Evolutionary conservation across 2,888 invertebrate species (phyloP).

Genomic region (Plemyria rubiginata): DNA sequence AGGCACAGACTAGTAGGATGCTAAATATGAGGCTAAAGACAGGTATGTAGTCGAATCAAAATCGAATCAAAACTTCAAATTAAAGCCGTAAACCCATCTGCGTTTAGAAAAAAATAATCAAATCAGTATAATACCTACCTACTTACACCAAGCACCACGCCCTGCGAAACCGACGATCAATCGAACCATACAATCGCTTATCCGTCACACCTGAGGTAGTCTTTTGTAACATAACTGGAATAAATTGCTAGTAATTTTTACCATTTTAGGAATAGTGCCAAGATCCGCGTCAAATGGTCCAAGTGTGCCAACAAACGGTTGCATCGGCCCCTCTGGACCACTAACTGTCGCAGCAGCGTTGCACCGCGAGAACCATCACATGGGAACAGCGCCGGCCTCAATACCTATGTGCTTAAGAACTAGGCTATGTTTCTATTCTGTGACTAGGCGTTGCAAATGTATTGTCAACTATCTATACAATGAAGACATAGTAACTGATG

Average conservation of each 20-base stretch:
- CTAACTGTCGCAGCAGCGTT: slow-evolving; percentile 46
- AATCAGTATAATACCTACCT: no score
- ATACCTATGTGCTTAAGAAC: slow-evolving; percentile 40
- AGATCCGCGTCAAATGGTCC: slow-evolving; percentile 13
- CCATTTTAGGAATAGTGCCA: background rate
- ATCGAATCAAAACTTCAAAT: no score
- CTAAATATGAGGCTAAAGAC: no score
- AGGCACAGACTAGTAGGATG: no score
- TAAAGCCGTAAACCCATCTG: no score
- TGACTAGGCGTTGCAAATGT: background rate
- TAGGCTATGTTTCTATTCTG: slow-evolving; percentile 9
- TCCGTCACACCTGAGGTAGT: no score
- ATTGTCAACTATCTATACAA: background rate
- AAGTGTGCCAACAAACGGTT: slow-evolving; percentile 64
- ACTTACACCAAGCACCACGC: no score
- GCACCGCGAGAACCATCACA: slow-evolving; percentile 57
- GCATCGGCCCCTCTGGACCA: slow-evolving; percentile 40
- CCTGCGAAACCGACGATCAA: no score
- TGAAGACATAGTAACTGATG: background rate
- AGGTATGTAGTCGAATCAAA: no score
- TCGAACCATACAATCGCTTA: no score
- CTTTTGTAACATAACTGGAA: no score
- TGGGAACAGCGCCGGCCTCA: slow-evolving; percentile 55
- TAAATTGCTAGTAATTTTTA: background rate
- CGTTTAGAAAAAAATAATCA: no score